Percentiles rank a stretch among this genome's conserved stretches.
Conservation (phyloP, 2,113 vertebrate genomes). For the Fulmarus glacialis region DNA sequence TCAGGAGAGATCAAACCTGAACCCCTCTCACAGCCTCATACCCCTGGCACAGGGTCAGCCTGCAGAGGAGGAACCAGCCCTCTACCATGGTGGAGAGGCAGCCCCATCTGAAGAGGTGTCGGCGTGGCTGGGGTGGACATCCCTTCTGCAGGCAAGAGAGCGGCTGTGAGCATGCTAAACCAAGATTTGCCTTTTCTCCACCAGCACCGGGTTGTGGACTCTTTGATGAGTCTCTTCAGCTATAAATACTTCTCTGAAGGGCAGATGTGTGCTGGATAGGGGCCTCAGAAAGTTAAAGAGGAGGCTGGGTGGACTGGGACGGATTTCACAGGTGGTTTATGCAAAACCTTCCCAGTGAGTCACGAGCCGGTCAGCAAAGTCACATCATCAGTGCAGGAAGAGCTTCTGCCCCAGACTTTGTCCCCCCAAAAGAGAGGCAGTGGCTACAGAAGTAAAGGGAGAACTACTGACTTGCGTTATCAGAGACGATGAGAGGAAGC, state of each 20-base stretch:
- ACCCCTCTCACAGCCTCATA: background rate
- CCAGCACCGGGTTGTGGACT: background rate
- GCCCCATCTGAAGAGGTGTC: background rate
- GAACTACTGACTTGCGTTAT: background rate
- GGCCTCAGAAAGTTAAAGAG: background rate
- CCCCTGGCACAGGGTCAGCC: background rate
- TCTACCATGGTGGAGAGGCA: background rate
- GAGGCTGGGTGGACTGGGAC: background rate
- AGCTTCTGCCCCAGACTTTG: background rate
- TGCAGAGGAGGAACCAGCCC: background rate
- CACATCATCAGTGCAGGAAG: background rate
- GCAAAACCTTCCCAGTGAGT: background rate
- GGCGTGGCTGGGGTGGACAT: background rate
- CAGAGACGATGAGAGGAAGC: background rate
- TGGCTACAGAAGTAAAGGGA: background rate
- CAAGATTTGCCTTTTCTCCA: background rate
- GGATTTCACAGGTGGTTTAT: background rate
- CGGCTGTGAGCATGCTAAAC: rapidly evolving
- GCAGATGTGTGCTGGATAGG: background rate
- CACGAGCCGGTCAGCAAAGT: background rate
- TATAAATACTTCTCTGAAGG: background rate
- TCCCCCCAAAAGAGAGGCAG: background rate
- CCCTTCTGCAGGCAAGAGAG: background rate
- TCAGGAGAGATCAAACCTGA: background rate
- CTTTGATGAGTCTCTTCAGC: background rate